Evolutionary conservation across 2,113 vertebrate genomes (phyloP).

Genomic region (Dermatemys mawii): DNA sequence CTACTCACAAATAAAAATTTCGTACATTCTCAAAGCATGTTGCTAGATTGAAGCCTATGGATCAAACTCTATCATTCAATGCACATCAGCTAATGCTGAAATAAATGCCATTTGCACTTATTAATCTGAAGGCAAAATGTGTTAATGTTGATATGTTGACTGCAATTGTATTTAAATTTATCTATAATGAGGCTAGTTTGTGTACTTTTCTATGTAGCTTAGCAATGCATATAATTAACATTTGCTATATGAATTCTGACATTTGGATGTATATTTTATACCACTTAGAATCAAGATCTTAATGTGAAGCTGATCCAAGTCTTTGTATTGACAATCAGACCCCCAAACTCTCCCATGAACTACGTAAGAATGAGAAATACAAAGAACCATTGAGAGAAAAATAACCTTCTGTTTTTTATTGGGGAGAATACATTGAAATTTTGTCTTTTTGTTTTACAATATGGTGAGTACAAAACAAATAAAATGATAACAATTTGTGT

Average conservation of each 20-base stretch:
- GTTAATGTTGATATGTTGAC: neutral
- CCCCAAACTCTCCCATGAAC: neutral
- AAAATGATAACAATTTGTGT: slow-evolving; percentile 10
- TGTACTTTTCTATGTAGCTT: neutral
- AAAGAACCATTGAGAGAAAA: neutral
- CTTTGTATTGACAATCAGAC: neutral
- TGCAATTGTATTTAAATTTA: neutral
- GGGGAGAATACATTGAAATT: neutral
- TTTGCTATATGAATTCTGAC: neutral
- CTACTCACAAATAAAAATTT: neutral
- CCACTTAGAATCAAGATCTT: neutral
- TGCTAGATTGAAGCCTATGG: neutral
- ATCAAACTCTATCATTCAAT: neutral
- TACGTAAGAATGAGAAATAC: neutral
- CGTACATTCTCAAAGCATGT: neutral
- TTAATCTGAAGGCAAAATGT: neutral
- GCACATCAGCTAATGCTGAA: neutral
- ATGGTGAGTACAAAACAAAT: neutral
- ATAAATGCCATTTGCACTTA: neutral
- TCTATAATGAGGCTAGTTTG: neutral
- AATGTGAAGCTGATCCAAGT: neutral
- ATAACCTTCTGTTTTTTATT: neutral
- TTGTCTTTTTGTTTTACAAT: neutral
- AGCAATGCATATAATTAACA: neutral
- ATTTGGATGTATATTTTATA: neutral